Evolutionary conservation across 2,888 invertebrate genomes (phyloP).

Genomic region (Calameuta filiformis): DNA sequence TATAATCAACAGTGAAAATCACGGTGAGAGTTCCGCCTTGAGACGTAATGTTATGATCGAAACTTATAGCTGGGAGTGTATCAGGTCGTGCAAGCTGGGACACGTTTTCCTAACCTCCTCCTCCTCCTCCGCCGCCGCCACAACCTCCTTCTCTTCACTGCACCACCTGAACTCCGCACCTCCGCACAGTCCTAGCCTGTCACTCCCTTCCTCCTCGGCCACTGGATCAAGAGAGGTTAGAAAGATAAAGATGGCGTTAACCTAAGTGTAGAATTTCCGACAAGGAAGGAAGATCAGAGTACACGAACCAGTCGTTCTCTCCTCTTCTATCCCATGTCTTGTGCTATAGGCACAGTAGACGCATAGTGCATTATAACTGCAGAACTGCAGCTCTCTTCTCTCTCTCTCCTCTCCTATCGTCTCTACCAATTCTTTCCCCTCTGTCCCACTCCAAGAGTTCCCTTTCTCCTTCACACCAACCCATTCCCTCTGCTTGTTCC

Average conservation of each 20-base stretch:
- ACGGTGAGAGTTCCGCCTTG: neutral
- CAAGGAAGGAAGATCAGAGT: neutral
- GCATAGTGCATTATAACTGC: slow-evolving; percentile 53
- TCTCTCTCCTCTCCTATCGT: slow-evolving; percentile 3
- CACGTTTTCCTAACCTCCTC: slow-evolving; percentile 5
- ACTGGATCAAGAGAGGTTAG: neutral
- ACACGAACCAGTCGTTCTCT: neutral
- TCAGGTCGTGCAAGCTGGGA: slow-evolving; percentile 22
- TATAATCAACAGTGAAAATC: neutral
- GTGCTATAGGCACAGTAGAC: slow-evolving; percentile 34
- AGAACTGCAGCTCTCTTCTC: slow-evolving; percentile 32
- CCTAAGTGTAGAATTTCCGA: neutral
- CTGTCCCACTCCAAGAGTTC: slow-evolving; percentile 2
- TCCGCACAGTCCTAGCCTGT: neutral
- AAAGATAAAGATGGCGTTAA: neutral
- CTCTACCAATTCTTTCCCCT: neutral
- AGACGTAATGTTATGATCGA: slow-evolving; percentile 39
- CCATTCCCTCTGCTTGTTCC: slow-evolving; percentile 6
- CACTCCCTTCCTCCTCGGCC: neutral
- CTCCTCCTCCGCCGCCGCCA: neutral
- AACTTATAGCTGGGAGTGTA: slow-evolving; percentile 50
- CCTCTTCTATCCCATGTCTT: slow-evolving; percentile 14
- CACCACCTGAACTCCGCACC: slow-evolving; percentile 6
- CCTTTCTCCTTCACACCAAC: slow-evolving; percentile 4
- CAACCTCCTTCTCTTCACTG: neutral